phyloP scores from a whole-genome alignment of 2,888 invertebrate genomes.

The Ennomos fuscantarius region DNA sequence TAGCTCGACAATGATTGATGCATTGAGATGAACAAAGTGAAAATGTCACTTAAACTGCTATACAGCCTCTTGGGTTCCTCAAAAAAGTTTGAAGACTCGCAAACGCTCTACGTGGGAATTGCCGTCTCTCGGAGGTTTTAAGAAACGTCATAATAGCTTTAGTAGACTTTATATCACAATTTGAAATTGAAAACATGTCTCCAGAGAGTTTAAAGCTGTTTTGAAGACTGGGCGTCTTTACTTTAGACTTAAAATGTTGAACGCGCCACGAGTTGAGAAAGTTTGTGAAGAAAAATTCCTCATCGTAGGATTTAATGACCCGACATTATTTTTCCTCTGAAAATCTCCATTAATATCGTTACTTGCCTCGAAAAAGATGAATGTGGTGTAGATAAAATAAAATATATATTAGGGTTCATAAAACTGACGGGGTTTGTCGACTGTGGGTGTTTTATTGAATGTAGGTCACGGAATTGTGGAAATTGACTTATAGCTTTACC shows the following conservation, averaged over 20 bases:
- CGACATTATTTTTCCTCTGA: slow-evolving; percentile 43
- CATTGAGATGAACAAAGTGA: slow-evolving; percentile 52
- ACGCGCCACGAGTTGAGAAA: slow-evolving; percentile 24
- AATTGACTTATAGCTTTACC: slow-evolving; percentile 10
- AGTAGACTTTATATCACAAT: slow-evolving; percentile 24
- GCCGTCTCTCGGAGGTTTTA: slow-evolving; percentile 26
- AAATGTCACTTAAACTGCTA: slow-evolving; percentile 45
- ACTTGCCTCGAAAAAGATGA: slow-evolving; percentile 56
- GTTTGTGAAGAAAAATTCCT: slow-evolving; percentile 35
- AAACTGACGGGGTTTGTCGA: slow-evolving; percentile 50
- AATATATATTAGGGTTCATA: slow-evolving; percentile 57
- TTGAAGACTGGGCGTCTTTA: slow-evolving; percentile 11
- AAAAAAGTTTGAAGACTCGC: slow-evolving; percentile 14
- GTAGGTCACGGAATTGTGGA: slow-evolving; percentile 16
- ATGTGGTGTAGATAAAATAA: slow-evolving; percentile 59
- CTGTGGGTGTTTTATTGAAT: slow-evolving; percentile 58
- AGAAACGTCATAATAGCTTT: slow-evolving; percentile 24
- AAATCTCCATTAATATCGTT: slow-evolving; percentile 47
- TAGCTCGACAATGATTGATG: slow-evolving; percentile 60
- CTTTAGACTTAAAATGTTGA: slow-evolving; percentile 21
- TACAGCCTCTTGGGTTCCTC: slow-evolving; percentile 13
- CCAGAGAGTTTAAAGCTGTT: slow-evolving; percentile 26
- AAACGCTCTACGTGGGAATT: slow-evolving; percentile 16
- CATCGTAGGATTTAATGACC: slow-evolving; percentile 40
- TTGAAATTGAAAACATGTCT: slow-evolving; percentile 35